Evolutionary conservation across 2,113 vertebrate species (phyloP), one percentile per base, ranked within the genome.

Genomic region (Agapornis roseicollis): DNA sequence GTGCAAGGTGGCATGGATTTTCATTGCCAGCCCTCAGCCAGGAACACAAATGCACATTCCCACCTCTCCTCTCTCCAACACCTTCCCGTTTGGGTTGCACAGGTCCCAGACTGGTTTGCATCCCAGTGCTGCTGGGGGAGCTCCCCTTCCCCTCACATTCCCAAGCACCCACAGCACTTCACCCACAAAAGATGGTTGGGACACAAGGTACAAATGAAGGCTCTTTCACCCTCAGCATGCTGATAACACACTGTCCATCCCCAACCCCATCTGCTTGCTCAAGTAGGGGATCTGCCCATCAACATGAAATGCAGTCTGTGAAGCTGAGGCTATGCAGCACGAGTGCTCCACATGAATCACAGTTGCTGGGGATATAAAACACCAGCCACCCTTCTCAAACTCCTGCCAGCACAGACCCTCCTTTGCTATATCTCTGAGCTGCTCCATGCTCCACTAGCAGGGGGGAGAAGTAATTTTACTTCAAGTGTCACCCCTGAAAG

Each of bases 391-490:
- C 69, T 50, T 29, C 29, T 63, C 70, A 16, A 23, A 10, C 80
- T 80, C 64, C 88, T 85, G 85, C 82, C 85, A 92, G 69, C 86
- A 60, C 80, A 10, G 31, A 22, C 7, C 33, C 68, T 80, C 80
- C 80, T 78, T n/a, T 8, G 74, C 69, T 28, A 0, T 69, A 81
- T 90, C 90, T 85, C 86, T 85, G n/a, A 93, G 77, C 90, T n/a
- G 69, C n/a, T 87, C 72, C 60, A 2, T 4, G 82, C 90, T 83
- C 85, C 25, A 1, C 35, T 7, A n/a, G 90, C 77, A 56, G 84
- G 84, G 69, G 56, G 69, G 47, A 94, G 85, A 94, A 68, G 70
- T 46, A 68, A 91, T 96, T 95, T 74, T 12, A 35, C 86, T 63
- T 35, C 28, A 2, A 24, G 60, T 47, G 79, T 80, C 95, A 94